Evolutionary conservation across 2,797 vertebrate genomes (phyloP).

Genomic region (Urocyon cinereoargenteus): DNA sequence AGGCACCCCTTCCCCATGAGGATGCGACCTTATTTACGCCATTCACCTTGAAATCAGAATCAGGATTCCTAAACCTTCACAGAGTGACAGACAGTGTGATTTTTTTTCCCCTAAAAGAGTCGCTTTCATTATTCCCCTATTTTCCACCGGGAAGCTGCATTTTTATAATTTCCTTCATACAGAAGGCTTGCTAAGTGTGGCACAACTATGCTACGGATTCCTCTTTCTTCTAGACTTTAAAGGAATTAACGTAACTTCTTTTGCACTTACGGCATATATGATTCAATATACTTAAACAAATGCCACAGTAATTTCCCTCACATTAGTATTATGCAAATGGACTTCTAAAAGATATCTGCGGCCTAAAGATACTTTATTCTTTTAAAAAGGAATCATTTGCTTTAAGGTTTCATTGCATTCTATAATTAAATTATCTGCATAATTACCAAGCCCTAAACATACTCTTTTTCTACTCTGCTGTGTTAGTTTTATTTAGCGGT

Average conservation of each 20-base stretch:
- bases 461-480: not conserved
- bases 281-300: constrained; percentile 60
- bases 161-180: not conserved
- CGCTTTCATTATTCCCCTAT: not conserved
- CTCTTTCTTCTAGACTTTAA: constrained; percentile 31
- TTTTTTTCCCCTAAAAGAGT: not conserved
- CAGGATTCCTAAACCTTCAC: not conserved
- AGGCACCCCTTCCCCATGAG: not conserved
- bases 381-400: not conserved
- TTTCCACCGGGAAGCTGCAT: not conserved
- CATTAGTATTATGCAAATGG: not conserved
- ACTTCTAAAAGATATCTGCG: not conserved
- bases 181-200: not conserved
- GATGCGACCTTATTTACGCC: not conserved
- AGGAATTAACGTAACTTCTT: constrained; percentile 10
- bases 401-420: not conserved
- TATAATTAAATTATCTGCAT: not conserved
- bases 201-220: not conserved
- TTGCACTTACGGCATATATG: not conserved
- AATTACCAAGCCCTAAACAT: not conserved
- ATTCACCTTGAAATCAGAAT: not conserved
- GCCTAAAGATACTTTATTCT: not conserved
- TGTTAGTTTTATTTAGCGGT: not conserved
- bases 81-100: not conserved
- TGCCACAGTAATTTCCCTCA: not conserved